A percentile compares a stretch with the other conserved stretches of the same genome.
Conservation (phyloP, 2,113 vertebrate species). For the Brachyhypopomus gauderio region DNA sequence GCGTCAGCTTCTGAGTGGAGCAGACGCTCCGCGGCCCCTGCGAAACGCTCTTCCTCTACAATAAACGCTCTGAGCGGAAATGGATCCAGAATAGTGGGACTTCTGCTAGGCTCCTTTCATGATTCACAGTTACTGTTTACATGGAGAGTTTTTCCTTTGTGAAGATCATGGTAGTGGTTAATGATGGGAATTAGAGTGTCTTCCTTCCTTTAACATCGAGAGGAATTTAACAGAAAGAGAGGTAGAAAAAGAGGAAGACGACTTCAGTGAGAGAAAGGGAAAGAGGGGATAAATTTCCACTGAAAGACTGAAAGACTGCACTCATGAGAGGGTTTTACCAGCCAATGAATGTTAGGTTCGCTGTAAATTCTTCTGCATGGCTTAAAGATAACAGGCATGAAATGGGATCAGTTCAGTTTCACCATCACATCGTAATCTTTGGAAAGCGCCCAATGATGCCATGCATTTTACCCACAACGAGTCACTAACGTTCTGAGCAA, state of each 20-base stretch:
- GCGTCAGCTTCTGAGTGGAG: not conserved
- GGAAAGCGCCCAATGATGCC: too few relatives aligned
- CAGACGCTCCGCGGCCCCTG: not conserved
- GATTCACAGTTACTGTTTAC: not conserved
- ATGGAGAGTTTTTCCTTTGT: not conserved
- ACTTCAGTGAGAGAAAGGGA: constrained; percentile 27
- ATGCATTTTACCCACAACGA: too few relatives aligned
- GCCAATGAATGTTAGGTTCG: not conserved
- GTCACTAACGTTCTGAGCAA: too few relatives aligned
- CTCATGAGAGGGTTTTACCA: too few relatives aligned
- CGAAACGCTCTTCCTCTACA: not conserved
- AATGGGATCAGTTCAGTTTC: too few relatives aligned
- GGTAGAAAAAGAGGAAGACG: not conserved
- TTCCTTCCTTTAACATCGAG: too few relatives aligned
- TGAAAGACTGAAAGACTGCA: not conserved
- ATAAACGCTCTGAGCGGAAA: not conserved
- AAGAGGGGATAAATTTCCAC: not conserved
- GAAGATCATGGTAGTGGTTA: not conserved
- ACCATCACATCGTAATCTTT: too few relatives aligned
- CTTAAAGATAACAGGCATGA: too few relatives aligned
- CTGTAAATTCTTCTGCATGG: not conserved
- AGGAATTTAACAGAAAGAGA: not conserved
- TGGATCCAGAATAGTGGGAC: not conserved
- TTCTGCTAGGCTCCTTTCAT: not conserved
- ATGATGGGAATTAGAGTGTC: too few relatives aligned